Evolutionary conservation across 1,140 invertebrate genomes (phyloP).

Genomic region (Myzus persicae): DNA sequence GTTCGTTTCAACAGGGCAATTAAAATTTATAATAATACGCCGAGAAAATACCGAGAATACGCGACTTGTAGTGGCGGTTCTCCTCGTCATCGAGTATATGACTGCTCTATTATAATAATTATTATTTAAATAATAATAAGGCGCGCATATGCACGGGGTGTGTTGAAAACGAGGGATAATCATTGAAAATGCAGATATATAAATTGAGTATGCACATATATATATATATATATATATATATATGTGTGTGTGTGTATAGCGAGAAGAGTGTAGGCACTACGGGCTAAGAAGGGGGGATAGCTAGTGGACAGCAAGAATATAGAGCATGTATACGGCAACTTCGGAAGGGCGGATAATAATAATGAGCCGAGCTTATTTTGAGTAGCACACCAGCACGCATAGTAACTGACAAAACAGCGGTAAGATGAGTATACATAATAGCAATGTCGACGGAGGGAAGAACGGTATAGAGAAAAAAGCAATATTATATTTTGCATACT

Average conservation of each 20-base stretch:
- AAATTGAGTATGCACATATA: not conserved
- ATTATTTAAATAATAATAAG: conserved; percentile 34
- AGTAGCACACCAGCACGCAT: not conserved
- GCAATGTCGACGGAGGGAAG: not conserved
- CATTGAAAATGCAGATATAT: not conserved
- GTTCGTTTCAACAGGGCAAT: conserved; percentile 21
- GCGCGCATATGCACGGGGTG: not conserved
- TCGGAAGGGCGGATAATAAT: not conserved
- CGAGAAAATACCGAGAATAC: conserved; percentile 2
- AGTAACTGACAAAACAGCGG: conserved; percentile 9
- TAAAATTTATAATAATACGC: conserved; percentile 22
- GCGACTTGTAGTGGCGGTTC: not conserved
- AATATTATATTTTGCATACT: not conserved
- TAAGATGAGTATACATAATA: not conserved
- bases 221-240: not conserved
- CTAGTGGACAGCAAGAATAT: not conserved
- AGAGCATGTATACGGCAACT: not conserved
- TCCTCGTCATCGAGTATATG: conserved; percentile 14
- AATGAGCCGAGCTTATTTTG: conserved; percentile 16
- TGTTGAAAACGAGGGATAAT: conserved; percentile 28
- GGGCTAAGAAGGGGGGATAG: not conserved
- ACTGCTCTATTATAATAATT: conserved; percentile 35
- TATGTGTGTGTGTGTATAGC: not conserved
- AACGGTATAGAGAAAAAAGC: not conserved
- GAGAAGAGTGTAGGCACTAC: not conserved